These are phyloP conservation scores for Ophion ellenae DNA, from an alignment of 2,888 invertebrate genomes.

Conservation along the genomic window DNA sequence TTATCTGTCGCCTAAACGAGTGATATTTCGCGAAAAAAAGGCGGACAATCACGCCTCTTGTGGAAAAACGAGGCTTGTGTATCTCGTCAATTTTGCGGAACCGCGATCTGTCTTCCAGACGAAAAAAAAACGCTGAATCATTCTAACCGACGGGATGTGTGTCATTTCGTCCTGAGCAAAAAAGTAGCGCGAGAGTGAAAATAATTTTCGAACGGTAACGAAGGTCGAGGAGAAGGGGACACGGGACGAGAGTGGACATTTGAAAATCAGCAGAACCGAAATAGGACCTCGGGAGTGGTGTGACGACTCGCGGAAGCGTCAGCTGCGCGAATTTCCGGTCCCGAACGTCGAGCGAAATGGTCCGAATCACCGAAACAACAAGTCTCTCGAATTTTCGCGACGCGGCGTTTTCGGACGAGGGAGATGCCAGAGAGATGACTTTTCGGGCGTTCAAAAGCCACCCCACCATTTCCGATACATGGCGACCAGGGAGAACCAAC, in stretches of 20 bases:
- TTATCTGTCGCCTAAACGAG: too few relatives aligned
- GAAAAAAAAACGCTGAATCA: neutral
- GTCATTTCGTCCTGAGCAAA: neutral
- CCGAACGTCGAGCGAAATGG: slow-evolving; percentile 29
- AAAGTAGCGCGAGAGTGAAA: neutral
- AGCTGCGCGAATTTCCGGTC: slow-evolving; percentile 60
- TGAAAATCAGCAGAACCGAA: slow-evolving; percentile 39
- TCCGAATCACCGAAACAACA: slow-evolving; percentile 15
- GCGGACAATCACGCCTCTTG: too few relatives aligned
- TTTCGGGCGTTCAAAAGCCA: neutral
- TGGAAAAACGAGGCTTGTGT: too few relatives aligned
- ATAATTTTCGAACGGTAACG: neutral
- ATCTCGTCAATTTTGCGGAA: too few relatives aligned
- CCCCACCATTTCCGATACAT: neutral
- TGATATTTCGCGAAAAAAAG: too few relatives aligned
- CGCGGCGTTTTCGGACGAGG: slow-evolving; percentile 9
- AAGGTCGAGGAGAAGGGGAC: slow-evolving; percentile 66
- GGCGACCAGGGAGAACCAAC: neutral
- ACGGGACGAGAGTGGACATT: slow-evolving; percentile 61
- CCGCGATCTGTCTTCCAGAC: too few relatives aligned
- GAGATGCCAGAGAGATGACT: slow-evolving; percentile 6
- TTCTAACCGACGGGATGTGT: neutral
- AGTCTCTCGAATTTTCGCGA: neutral
- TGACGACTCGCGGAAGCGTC: slow-evolving; percentile 33
- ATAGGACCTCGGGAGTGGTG: slow-evolving; percentile 40